Base-by-base conservation (phyloP, 2,797 vertebrate genomes). In the Enteromius viviparus region DNA sequence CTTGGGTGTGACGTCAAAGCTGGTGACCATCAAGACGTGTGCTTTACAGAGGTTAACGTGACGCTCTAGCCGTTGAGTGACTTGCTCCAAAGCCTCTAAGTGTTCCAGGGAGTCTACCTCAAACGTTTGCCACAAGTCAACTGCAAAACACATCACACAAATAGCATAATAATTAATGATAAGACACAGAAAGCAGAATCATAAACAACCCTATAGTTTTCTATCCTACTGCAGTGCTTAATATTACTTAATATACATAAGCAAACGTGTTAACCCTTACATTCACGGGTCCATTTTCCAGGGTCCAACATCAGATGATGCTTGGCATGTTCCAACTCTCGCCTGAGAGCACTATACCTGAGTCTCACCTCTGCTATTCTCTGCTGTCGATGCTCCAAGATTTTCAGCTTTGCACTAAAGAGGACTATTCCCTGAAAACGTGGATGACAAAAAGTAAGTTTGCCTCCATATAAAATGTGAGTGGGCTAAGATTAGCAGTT, bases 81-180 rank as follows among this genome's bases (percentile, higher is more conserved):
- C 96, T 37, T 94, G 92, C 88, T 98, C 96, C 11, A 97, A 94
- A 6, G 96, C 96, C 89, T 97, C 97, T 90, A 97, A 92, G 85
- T 97, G 97, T 89, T 98, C 97, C 92, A 96, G 91, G 81, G 96
- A 97, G 91, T 97, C 97, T 91, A 96, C 94, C 89, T 97, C 96
- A 90, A 96, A 96, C 0, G 95, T 96, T 91, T 96, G 96, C 89
- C 97, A 96, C 88, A 97, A 87, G 87, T 97, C 96, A 90, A 96
- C 98, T 99, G 91, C 53, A 84, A 78, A 49, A 83, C 70, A 88
- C 37, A 84, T 23, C 64, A 80, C 55, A 88, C 86, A 26, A 89
- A 87, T 34, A 80, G 60, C 29, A 79, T 72, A 19, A 45, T 29
- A 79, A 49, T 60, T 29, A 78, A 62, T 49, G 53, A 78, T 76